phyloP scores from a whole-genome alignment of 2,888 invertebrate species.

The Caradrina clavipalpis region DNA sequence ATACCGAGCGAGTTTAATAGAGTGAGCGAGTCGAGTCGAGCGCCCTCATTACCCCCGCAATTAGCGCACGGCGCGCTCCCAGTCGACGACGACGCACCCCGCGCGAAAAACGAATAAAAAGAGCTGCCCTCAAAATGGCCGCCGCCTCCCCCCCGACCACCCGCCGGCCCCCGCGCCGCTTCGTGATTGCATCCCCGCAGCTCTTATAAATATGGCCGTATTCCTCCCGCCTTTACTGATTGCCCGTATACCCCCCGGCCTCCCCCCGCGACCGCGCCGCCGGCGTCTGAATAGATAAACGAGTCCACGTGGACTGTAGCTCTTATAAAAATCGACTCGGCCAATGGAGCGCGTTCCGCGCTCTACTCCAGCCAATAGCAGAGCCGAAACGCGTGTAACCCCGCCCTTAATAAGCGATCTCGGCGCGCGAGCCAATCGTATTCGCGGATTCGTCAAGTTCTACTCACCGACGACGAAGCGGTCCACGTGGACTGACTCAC shows the following conservation, averaged over 20 bases:
- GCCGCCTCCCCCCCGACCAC: constrained; percentile 90
- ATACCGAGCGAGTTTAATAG: constrained; percentile 90
- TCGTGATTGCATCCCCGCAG: constrained; percentile 92
- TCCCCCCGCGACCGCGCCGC: constrained; percentile 91
- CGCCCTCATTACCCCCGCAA: constrained; percentile 91
- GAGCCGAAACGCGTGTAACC: constrained; percentile 85
- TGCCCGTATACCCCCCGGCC: constrained; percentile 91
- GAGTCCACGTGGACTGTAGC: constrained; percentile 90
- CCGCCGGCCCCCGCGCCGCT: constrained; percentile 89
- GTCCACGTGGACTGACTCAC: constrained; percentile 90
- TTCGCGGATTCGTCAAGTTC: constrained; percentile 77
- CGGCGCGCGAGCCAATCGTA: constrained; percentile 78
- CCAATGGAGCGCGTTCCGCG: constrained; percentile 78
- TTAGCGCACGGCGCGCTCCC: constrained; percentile 90
- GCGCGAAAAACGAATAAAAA: constrained; percentile 92
- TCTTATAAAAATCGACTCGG: constrained; percentile 90
- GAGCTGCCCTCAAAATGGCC: constrained; percentile 94
- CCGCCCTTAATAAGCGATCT: constrained; percentile 91
- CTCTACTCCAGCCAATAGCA: constrained; percentile 75
- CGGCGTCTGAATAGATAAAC: constrained; percentile 92
- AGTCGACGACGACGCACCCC: constrained; percentile 89
- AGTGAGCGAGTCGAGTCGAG: constrained; percentile 89
- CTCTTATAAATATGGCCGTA: constrained; percentile 92
- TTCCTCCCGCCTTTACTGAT: constrained; percentile 92
- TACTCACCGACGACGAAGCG: constrained; percentile 86